phyloP scores from a whole-genome alignment of 1,140 invertebrate species.

The Micrasema longulum region DNA sequence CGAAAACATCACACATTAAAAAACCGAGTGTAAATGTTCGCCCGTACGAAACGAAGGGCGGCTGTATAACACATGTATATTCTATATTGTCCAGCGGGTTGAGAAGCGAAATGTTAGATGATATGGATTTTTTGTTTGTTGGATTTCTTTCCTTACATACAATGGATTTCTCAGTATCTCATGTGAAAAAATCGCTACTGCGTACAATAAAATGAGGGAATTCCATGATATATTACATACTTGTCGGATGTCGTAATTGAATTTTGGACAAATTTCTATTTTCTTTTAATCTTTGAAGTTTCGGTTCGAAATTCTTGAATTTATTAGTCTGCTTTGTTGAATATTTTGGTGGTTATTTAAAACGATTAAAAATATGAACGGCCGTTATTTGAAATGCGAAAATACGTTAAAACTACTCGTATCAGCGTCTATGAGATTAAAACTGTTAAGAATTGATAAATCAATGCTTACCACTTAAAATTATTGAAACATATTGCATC shows the following conservation, averaged over 20 bases:
- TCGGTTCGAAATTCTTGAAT: not conserved
- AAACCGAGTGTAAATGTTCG: not conserved
- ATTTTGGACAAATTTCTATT: constrained; percentile 12
- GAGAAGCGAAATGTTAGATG: not conserved
- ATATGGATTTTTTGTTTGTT: constrained; percentile 55
- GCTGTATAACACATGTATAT: too few relatives aligned
- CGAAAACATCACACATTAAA: too few relatives aligned
- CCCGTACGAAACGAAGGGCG: constrained; percentile 35
- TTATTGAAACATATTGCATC: too few relatives aligned
- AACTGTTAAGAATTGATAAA: too few relatives aligned
- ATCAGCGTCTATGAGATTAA: too few relatives aligned
- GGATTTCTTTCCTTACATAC: constrained; percentile 41
- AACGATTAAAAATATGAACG: too few relatives aligned
- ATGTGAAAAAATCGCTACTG: constrained; percentile 28
- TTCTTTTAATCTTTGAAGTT: constrained; percentile 13
- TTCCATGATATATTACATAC: constrained; percentile 28
- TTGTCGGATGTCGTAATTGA: constrained; percentile 13
- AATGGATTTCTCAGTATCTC: constrained; percentile 27
- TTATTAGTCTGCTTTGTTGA: not conserved
- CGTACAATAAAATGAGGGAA: constrained; percentile 23
- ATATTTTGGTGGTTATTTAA: not conserved
- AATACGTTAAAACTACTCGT: too few relatives aligned
- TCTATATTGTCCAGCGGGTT: constrained; percentile 39
- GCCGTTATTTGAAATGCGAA: too few relatives aligned
- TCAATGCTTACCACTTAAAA: too few relatives aligned